These are phyloP conservation scores for Galerucella nymphaeae DNA, from an alignment of 2,888 invertebrate genomes.

Conservation along the genomic window DNA sequence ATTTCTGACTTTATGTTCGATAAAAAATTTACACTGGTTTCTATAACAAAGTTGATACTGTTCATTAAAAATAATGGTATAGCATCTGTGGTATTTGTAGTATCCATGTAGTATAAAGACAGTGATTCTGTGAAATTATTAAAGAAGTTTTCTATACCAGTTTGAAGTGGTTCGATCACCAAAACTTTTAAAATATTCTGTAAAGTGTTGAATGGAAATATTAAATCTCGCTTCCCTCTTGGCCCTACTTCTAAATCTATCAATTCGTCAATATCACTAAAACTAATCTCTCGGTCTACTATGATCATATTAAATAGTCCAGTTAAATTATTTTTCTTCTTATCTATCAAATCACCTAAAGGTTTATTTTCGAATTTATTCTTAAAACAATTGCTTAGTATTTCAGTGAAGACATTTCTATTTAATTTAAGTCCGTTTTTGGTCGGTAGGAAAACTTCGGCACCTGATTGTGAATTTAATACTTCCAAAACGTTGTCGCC, in stretches of 20 bases:
- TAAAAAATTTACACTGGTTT: neutral
- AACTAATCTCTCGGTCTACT: constrained; percentile 1
- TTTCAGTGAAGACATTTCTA: neutral
- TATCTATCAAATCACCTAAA: neutral
- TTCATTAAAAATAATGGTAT: constrained; percentile 3
- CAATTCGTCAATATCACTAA: constrained; percentile 8
- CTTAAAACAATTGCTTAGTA: neutral
- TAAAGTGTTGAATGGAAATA: constrained; percentile 6
- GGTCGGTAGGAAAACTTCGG: neutral
- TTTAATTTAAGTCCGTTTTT: neutral
- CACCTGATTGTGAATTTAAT: neutral
- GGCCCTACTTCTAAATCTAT: neutral
- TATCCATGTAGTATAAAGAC: neutral
- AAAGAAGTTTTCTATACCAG: neutral
- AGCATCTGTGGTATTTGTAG: neutral
- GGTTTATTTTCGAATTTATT: neutral
- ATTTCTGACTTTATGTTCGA: neutral
- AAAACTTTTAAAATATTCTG: constrained; percentile 1
- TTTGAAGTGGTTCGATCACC: constrained; percentile 10
- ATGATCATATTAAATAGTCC: neutral
- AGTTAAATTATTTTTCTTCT: neutral
- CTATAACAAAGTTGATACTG: neutral
- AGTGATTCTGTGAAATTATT: neutral
- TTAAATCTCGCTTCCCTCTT: constrained; percentile 2
- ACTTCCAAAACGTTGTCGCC: neutral